Evolutionary conservation across 2,888 invertebrate species (phyloP), one percentile per base, ranked within the genome.

Genomic region (Melipona beecheii): DNA sequence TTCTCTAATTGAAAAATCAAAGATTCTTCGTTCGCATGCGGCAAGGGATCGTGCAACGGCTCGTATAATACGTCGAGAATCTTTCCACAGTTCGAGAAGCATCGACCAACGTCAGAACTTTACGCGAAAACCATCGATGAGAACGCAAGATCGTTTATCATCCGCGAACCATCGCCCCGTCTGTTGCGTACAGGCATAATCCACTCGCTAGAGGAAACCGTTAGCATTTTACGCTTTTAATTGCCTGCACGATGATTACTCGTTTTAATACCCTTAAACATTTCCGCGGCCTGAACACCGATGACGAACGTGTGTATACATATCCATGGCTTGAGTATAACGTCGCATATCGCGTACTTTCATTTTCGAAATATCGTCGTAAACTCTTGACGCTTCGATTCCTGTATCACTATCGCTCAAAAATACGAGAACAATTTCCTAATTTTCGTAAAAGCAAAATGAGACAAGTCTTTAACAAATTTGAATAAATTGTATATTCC

Each of bases 111-210:
- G 84, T 75, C 68, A 86, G 83, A 87, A 83, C 81, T 75, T 77
- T 71, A 75, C 80, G 70, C 75, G 75, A 75, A 65, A 73, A 74
- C 72, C 83, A 86, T 86, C 86, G 83, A 81, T 81, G 85, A 77
- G 73, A 78, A 78, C 75, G 84, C 71, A 78, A 78, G 75, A 84
- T 86, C 85, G 81, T 89, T 89, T 87, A 83, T 89, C 88, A 89
- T 88, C 78, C 68, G 78, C 72, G 80, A 72, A 65, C 66, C 79
- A 68, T 73, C 65, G 70, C 56, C 52, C 77, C 58, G 62, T 50
- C 62, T 36, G 75, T 56, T 74, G 69, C 76, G 52, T 78, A 71
- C 62, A 56, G 75, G 69, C 36, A 75, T 77, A 72, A 69, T 86
- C 74, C 71, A 60, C 77, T 43, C 62, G 56, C 62, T 17, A 31